Conservation (phyloP, 2,888 invertebrate species). For the Parasteatoda lunata region DNA sequence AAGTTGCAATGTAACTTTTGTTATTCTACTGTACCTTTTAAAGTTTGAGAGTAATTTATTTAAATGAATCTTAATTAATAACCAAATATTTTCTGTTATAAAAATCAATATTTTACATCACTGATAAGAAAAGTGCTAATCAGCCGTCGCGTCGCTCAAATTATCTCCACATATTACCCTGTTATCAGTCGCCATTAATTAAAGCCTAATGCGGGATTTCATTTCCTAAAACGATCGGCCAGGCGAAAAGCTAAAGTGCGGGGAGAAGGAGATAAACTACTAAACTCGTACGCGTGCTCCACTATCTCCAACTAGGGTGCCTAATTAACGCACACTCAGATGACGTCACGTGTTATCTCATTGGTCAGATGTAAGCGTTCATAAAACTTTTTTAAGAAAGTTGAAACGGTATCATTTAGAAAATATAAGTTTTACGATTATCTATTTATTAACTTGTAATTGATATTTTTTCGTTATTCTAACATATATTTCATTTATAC, state of each 20-base stretch:
- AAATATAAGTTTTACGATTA: no score
- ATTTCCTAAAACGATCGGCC: constrained; percentile 68
- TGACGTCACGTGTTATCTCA: constrained; percentile 64
- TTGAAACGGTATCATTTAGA: no score
- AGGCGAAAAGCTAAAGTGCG: constrained; percentile 64
- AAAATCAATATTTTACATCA: constrained; percentile 53
- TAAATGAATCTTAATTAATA: no score
- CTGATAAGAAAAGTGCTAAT: constrained; percentile 18
- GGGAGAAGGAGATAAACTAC: constrained; percentile 63
- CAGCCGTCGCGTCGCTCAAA: constrained; percentile 13
- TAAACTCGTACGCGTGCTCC: constrained; percentile 37
- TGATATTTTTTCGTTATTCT: no score
- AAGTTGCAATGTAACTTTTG: no score
- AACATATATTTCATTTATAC: no score
- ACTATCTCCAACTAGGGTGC: constrained; percentile 55
- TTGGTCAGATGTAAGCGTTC: constrained; percentile 57
- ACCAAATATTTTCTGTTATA: neutral
- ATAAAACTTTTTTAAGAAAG: no score
- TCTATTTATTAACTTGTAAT: no score
- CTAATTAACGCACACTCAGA: constrained; percentile 60
- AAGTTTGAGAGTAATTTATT: no score
- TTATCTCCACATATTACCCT: constrained; percentile 60
- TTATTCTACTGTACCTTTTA: no score
- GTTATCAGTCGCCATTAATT: constrained; percentile 68
- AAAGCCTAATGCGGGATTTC: constrained; percentile 68